Percentiles rank a stretch among this genome's conserved stretches.
Conservation (phyloP, 2,797 vertebrate species). For the Danio jaintianensis region DNA sequence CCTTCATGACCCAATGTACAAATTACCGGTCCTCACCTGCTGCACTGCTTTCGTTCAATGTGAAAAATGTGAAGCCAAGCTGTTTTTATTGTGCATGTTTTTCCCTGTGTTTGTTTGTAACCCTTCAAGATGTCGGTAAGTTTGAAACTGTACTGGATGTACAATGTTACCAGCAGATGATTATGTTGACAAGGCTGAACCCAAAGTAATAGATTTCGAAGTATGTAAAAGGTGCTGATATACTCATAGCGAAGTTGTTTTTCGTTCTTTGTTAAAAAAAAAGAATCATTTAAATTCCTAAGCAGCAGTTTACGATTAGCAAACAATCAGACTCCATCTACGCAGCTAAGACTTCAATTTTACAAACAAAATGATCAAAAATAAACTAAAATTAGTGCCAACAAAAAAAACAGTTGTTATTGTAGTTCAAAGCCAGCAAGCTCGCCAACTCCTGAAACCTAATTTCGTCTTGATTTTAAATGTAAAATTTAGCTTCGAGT, state of each 20-base stretch:
- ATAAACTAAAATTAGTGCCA: too few species aligned
- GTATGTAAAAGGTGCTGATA: conserved; percentile 13
- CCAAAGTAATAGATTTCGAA: conserved; percentile 55
- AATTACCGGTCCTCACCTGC: conserved; percentile 57
- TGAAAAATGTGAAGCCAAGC: conserved; percentile 64
- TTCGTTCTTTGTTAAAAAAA: too few species aligned
- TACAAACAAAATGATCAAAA: too few species aligned
- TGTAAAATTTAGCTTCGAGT: too few species aligned
- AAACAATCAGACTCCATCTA: too few species aligned
- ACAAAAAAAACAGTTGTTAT: too few species aligned
- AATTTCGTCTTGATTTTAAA: too few species aligned
- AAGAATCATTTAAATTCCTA: too few species aligned
- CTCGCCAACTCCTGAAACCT: too few species aligned
- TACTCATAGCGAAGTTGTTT: neutral
- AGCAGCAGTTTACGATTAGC: too few species aligned
- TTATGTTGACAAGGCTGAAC: conserved; percentile 43
- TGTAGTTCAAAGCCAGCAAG: too few species aligned
- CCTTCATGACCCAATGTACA: conserved; percentile 72
- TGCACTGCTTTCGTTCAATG: conserved; percentile 70
- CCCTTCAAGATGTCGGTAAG: conserved; percentile 30
- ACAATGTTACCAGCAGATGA: conserved; percentile 49
- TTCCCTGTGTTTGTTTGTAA: conserved; percentile 57
- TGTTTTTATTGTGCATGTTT: conserved; percentile 75
- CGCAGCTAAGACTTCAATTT: too few species aligned
- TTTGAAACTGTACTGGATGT: conserved; percentile 44